These are phyloP conservation scores for Octopus bimaculoides DNA, from an alignment of 1,140 invertebrate genomes.

Conservation along the genomic window DNA sequence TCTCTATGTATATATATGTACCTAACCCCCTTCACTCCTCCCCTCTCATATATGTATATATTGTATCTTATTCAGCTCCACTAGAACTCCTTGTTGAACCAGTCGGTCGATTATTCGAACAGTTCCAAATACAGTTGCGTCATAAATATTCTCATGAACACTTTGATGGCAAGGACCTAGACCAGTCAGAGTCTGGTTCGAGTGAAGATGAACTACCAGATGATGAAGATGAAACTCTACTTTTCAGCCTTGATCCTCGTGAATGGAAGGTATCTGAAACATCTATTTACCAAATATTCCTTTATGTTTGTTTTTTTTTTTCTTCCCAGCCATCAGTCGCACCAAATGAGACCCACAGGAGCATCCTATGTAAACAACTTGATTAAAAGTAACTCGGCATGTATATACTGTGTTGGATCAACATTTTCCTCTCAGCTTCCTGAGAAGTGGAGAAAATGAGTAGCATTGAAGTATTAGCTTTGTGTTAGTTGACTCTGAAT, in stretches of 20 bases:
- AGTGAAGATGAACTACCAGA: slow-evolving; percentile 45
- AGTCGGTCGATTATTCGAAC: slow-evolving; percentile 59
- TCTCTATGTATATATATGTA: too few relatives aligned
- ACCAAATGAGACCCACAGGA: too few relatives aligned
- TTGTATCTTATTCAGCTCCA: slow-evolving; percentile 24
- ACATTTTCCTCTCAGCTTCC: too few relatives aligned
- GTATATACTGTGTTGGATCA: too few relatives aligned
- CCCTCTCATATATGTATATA: too few relatives aligned
- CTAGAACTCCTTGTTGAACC: slow-evolving; percentile 48
- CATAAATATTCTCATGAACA: slow-evolving; percentile 45
- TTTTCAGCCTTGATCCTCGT: slow-evolving; percentile 89
- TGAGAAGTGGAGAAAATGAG: too few relatives aligned
- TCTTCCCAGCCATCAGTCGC: background rate
- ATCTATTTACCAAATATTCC: background rate
- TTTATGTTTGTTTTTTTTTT: background rate
- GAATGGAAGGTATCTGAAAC: slow-evolving; percentile 77
- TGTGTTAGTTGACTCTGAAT: too few relatives aligned
- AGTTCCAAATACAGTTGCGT: slow-evolving; percentile 45
- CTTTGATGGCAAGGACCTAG: slow-evolving; percentile 41
- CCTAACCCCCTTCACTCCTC: too few relatives aligned
- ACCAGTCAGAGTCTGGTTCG: slow-evolving; percentile 46
- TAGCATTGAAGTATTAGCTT: too few relatives aligned
- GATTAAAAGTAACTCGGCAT: too few relatives aligned
- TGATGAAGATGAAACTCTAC: slow-evolving; percentile 80
- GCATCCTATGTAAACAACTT: too few relatives aligned